Evolutionary conservation across 1,140 invertebrate genomes (phyloP).

Genomic region (Heliothis virescens): DNA sequence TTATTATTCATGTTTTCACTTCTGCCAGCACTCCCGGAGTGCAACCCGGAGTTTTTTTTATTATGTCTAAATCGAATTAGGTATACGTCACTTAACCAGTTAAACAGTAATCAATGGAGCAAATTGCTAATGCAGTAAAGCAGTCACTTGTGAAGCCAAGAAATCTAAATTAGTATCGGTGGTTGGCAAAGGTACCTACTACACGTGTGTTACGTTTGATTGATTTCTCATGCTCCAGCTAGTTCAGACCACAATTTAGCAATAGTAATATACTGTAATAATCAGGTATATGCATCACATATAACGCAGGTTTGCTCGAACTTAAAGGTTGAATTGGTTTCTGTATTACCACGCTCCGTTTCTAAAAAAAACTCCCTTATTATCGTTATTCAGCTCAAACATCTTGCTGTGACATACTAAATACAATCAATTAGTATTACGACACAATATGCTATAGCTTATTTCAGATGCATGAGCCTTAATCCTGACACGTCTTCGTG

Average conservation of each 20-base stretch:
- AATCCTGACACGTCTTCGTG: constrained; percentile 47
- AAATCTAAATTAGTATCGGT: neutral
- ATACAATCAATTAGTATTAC: constrained; percentile 26
- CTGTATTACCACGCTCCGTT: no score
- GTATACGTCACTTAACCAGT: neutral
- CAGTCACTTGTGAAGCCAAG: neutral
- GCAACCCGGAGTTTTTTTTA: no score
- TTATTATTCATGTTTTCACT: no score
- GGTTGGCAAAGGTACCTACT: neutral
- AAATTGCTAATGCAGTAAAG: neutral
- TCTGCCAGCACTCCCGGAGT: no score
- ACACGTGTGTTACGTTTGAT: neutral
- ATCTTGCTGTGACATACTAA: neutral
- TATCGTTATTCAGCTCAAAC: no score
- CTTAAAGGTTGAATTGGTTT: no score
- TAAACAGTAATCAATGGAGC: neutral
- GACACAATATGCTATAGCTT: constrained; percentile 27
- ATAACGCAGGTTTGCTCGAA: no score
- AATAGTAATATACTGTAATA: no score
- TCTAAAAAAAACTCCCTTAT: no score
- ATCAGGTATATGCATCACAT: no score
- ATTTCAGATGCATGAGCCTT: constrained; percentile 38
- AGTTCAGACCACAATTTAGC: neutral
- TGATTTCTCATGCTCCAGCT: constrained; percentile 15
- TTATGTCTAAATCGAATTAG: no score